phyloP scores from a whole-genome alignment of 2,113 vertebrate genomes.

The Eclectus roratus region DNA sequence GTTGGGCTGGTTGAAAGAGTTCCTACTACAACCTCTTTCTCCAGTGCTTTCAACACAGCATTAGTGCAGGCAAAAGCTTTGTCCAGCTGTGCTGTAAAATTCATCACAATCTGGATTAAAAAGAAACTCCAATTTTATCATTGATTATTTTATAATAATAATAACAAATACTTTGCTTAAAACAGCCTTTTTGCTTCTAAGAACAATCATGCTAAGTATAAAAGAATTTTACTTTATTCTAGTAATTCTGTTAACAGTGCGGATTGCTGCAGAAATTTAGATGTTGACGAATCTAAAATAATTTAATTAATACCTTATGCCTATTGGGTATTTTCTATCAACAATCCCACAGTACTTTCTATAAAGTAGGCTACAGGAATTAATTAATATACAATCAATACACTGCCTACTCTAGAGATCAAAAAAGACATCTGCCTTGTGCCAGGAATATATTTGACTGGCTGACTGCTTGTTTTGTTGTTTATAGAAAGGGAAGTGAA shows the following conservation, averaged over 20 bases:
- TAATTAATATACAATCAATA: constrained; percentile 31
- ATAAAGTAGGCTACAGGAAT: background rate
- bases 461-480: background rate
- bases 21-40: background rate
- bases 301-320: background rate
- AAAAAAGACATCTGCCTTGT: background rate
- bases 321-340: background rate
- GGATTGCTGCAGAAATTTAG: background rate
- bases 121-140: background rate
- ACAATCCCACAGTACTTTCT: background rate
- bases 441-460: background rate
- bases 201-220: background rate
- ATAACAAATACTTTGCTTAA: background rate
- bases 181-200: background rate
- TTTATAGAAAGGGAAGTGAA: background rate
- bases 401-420: background rate
- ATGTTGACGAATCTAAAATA: background rate
- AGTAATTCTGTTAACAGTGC: background rate
- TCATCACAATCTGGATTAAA: background rate
- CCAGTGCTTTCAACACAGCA: background rate
- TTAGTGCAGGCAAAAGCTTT: background rate
- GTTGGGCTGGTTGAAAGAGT: background rate
- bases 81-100: background rate
- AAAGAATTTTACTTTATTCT: background rate
- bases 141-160: background rate